Conservation (phyloP, 2,888 invertebrate genomes). For the Ectropis crepuscularia region DNA sequence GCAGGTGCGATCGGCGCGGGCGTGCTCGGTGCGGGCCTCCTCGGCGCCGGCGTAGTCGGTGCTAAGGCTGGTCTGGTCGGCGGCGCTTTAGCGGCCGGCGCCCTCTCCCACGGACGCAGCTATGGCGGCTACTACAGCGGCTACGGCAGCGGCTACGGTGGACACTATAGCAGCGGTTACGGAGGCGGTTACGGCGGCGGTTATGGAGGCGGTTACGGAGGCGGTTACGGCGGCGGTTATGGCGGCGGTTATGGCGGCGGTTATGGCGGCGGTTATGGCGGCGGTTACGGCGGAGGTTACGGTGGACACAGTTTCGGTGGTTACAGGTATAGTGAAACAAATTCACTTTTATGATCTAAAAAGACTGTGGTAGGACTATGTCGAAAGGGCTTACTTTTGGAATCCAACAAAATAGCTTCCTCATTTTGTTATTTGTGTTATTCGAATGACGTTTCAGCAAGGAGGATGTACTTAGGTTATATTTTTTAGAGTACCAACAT, state of each 20-base stretch:
- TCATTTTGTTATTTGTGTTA: too few relatives aligned
- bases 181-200: constrained; percentile 41
- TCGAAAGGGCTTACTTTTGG: too few relatives aligned
- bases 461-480: too few relatives aligned
- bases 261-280: not conserved
- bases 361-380: too few relatives aligned
- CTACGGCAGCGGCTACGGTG: constrained; percentile 43
- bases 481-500: too few relatives aligned
- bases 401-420: too few relatives aligned
- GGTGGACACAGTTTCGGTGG: constrained; percentile 6
- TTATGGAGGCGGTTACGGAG: constrained; percentile 37
- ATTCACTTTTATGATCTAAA: not conserved
- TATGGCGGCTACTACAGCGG: constrained; percentile 48
- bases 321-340: constrained; percentile 45
- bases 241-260: constrained; percentile 14
- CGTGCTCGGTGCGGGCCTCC: constrained; percentile 59
- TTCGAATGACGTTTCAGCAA: too few relatives aligned
- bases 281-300: not conserved
- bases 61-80: constrained; percentile 71
- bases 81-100: constrained; percentile 65
- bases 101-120: constrained; percentile 52
- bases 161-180: constrained; percentile 48
- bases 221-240: constrained; percentile 50
- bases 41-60: constrained; percentile 69
- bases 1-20: constrained; percentile 59